Percentiles rank a stretch among this genome's conserved stretches.
Evolutionary conservation across 2,113 vertebrate genomes (phyloP).

Genomic region (Hyperopisus bebe): DNA sequence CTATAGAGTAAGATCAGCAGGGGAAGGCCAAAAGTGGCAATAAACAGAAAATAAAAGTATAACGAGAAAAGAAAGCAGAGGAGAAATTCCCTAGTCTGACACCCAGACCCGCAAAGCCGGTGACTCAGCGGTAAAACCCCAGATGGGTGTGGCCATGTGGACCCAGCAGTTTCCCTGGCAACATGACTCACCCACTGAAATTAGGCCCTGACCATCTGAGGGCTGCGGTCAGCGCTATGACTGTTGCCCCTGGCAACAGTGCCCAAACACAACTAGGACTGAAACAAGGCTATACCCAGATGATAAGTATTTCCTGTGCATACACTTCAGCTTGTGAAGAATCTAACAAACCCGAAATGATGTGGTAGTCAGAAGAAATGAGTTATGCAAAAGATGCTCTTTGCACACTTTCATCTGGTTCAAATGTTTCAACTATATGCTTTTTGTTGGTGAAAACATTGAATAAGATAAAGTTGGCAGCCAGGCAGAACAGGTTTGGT

Average conservation of each 20-base stretch:
- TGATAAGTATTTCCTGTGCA: not conserved
- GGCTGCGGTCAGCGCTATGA: slow-evolving; percentile 36
- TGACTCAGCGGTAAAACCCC: slow-evolving; percentile 54
- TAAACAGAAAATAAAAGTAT: not conserved
- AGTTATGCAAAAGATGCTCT: slow-evolving; percentile 27
- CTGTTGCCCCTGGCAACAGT: slow-evolving; percentile 52
- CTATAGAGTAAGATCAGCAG: not conserved
- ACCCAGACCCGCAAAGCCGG: not conserved
- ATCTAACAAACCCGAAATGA: not conserved
- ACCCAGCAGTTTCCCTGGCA: slow-evolving; percentile 47
- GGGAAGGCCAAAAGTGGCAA: not conserved
- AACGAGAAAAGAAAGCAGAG: not conserved
- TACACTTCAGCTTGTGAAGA: not conserved
- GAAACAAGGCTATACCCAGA: slow-evolving; percentile 42
- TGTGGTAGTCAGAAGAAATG: not conserved
- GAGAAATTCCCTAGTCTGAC: not conserved
- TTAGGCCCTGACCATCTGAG: slow-evolving; percentile 40
- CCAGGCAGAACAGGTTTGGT: slow-evolving; percentile 16
- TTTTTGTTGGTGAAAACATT: slow-evolving; percentile 30
- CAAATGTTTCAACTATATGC: slow-evolving; percentile 53
- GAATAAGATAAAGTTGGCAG: slow-evolving; percentile 17
- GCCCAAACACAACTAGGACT: slow-evolving; percentile 53
- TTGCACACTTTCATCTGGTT: slow-evolving; percentile 46
- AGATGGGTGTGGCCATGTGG: slow-evolving; percentile 52
- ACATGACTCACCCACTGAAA: slow-evolving; percentile 41